phyloP scores from a whole-genome alignment of 1,140 invertebrate genomes.

The Ptiloglossa arizonensis region DNA sequence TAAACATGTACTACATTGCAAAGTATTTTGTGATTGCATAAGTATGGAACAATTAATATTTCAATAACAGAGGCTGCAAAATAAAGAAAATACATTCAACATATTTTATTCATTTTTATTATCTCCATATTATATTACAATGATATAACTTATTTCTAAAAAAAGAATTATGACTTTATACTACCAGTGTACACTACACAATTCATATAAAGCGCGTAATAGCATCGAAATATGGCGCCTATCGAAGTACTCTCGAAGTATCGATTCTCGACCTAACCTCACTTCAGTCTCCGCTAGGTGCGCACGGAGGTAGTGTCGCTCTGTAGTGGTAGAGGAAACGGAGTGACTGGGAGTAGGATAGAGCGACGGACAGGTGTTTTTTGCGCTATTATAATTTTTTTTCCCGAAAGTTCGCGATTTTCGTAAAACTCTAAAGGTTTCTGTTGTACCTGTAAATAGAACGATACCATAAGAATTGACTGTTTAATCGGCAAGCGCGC shows the following conservation, averaged over 20 bases:
- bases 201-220: constrained; percentile 48
- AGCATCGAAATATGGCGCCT: constrained; percentile 18
- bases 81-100: background rate
- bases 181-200: background rate
- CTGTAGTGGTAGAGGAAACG: constrained; percentile 23
- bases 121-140: background rate
- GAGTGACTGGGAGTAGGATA: constrained; percentile 31
- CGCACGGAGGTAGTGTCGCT: constrained; percentile 44
- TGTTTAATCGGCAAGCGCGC: constrained; percentile 50
- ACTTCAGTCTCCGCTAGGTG: constrained; percentile 56
- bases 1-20: constrained; percentile 4
- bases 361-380: constrained; percentile 52
- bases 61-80: constrained; percentile 18
- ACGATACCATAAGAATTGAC: constrained; percentile 22
- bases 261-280: constrained; percentile 61
- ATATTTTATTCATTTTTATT: constrained; percentile 15
- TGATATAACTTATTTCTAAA: background rate
- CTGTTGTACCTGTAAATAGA: constrained; percentile 29
- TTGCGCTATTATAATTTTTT: constrained; percentile 6
- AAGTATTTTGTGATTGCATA: constrained; percentile 27
- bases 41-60: constrained; percentile 5
- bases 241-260: constrained; percentile 33
- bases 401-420: constrained; percentile 19
- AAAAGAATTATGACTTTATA: background rate
- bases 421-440: background rate